Conservation (phyloP, 2,113 vertebrate species). For the Notechis scutatus region DNA sequence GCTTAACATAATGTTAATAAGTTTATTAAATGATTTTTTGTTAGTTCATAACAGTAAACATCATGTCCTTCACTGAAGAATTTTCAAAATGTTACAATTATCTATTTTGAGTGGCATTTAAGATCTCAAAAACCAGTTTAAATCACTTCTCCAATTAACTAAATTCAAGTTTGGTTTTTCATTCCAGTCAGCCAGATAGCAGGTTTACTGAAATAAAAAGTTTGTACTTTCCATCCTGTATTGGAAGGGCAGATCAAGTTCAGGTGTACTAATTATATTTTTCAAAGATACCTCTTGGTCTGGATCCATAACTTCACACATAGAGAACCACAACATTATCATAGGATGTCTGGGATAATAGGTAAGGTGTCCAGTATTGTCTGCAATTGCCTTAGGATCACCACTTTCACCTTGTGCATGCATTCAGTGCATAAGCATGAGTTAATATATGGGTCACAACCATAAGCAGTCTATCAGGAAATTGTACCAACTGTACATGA, state of each 20-base stretch:
- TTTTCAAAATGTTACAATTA: neutral
- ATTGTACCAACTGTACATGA: neutral
- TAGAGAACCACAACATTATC: neutral
- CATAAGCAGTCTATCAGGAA: neutral
- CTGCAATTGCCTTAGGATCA: neutral
- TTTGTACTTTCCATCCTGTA: neutral
- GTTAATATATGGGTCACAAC: neutral
- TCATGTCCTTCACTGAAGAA: neutral
- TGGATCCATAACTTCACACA: neutral
- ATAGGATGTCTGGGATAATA: neutral
- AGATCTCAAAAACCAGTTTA: neutral
- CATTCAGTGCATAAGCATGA: neutral
- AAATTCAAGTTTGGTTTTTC: neutral
- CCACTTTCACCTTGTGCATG: neutral
- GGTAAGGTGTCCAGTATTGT: neutral
- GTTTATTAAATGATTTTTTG: too few relatives aligned
- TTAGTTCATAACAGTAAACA: too few relatives aligned
- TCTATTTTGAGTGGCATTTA: neutral
- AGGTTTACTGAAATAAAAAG: neutral
- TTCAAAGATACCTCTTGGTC: neutral
- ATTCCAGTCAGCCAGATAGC: neutral
- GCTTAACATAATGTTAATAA: too few relatives aligned
- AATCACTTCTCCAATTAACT: neutral
- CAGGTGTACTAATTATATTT: neutral
- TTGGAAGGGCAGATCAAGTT: neutral